Evolutionary conservation across 2,888 invertebrate species (phyloP), one percentile per base, ranked within the genome.

Genomic region (Gastrophysa polygoni): DNA sequence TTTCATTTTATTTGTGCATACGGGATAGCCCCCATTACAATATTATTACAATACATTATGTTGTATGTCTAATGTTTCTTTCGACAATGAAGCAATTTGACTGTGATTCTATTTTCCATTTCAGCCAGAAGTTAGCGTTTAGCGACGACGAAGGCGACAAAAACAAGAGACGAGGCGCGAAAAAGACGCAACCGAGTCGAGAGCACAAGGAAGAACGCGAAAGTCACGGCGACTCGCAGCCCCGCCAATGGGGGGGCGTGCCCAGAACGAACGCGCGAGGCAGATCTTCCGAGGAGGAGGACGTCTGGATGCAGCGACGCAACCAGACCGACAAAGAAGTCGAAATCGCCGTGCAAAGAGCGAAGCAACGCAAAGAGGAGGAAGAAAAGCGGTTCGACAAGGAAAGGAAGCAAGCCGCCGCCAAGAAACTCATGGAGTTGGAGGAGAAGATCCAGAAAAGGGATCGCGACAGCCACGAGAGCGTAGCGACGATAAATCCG

Each of bases 91-190:
- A 24, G 24, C 7, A 24, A 24, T n/a, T n/a, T n/a, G n/a, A n/a
- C n/a, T n/a, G n/a, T n/a, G n/a, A 24, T 5, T 7, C 24, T 24
- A 7, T 24, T 64, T 20, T 29, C 44, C 32, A 29, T 64, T 64
- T 49, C 82, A 90, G 90, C 84, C 93, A 95, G 84, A 96, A 95
- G 82, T 83, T 97, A 78, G 91, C 93, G 70, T 97, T 96, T 82
- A 96, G 96, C 77, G 96, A 97, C 82, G 96, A 96, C 75, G 96
- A 96, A 81, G 84, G 84, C 8, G 75, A 76, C 62, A 75, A 70
- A 69, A 67, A 70, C 8, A 72, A 68, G 29, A 71, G 62, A 59
- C 67, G 67, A 4, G 34, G 63, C 1, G 29, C 63, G 10, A 66
- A 60, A 58, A 56, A 59, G n/a, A 34, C 44, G 1, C 68, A 76